Evolutionary conservation across 2,888 invertebrate species (phyloP).

Genomic region (Icerya purchasi): DNA sequence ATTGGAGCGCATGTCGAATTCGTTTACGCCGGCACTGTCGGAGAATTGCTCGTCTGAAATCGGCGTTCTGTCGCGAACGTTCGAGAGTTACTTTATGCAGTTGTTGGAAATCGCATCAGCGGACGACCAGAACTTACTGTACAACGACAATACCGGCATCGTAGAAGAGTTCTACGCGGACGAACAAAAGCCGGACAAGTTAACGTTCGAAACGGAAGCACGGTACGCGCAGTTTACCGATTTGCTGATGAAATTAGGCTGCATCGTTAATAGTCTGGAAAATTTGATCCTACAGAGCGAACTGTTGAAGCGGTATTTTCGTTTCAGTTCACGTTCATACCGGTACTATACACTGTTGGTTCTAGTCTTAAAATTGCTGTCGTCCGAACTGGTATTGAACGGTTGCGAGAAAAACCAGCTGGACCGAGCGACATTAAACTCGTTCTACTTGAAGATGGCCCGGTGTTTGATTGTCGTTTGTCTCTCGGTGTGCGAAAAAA

Average conservation of each 20-base stretch:
- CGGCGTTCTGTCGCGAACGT: slow-evolving; percentile 3
- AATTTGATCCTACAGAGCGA: neutral
- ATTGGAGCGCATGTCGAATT: slow-evolving; percentile 5
- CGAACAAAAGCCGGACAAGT: neutral
- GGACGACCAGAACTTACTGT: neutral
- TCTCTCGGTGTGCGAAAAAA: slow-evolving; percentile 6
- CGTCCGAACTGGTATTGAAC: neutral
- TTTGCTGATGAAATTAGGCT: neutral
- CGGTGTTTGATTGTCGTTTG: slow-evolving; percentile 8
- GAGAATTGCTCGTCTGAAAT: slow-evolving; percentile 7
- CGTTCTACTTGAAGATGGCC: slow-evolving; percentile 1
- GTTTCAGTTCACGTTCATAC: neutral
- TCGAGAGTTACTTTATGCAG: slow-evolving; percentile 6
- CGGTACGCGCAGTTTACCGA: neutral
- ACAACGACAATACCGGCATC: neutral
- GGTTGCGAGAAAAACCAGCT: neutral
- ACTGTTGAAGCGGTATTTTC: neutral
- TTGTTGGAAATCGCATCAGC: neutral
- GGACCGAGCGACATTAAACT: too few species aligned
- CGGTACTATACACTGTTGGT: slow-evolving; percentile 2
- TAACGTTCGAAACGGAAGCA: neutral
- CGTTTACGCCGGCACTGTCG: slow-evolving; percentile 7
- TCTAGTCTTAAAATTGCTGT: slow-evolving; percentile 3
- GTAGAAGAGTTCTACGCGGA: neutral
- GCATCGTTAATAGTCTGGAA: neutral